Percentiles rank a stretch among this genome's conserved stretches.
Conservation (phyloP, 2,888 invertebrate genomes). For the Acholoe squamosa region DNA sequence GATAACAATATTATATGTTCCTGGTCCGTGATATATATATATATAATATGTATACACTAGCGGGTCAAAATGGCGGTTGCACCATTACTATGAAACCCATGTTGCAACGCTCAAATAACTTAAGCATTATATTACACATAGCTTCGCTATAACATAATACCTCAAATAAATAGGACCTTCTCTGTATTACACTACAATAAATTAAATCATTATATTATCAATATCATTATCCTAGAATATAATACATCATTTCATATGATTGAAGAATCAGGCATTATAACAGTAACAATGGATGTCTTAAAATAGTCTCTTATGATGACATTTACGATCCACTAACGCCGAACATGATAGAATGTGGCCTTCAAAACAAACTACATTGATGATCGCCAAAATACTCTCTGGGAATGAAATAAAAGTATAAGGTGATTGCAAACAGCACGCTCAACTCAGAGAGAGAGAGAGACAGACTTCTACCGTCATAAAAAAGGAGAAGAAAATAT, state of each 20-base stretch:
- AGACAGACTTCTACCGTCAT: conserved; percentile 59
- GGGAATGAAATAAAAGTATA: conserved; percentile 59
- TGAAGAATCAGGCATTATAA: conserved; percentile 61
- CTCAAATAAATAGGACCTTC: conserved; percentile 58
- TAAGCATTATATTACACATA: conserved; percentile 64
- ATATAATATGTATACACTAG: neutral
- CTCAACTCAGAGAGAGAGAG: conserved; percentile 55
- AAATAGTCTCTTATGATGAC: conserved; percentile 55
- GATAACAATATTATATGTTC: conserved; percentile 59
- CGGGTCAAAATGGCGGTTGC: conserved; percentile 44
- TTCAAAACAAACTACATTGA: conserved; percentile 45
- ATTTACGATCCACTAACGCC: conserved; percentile 45
- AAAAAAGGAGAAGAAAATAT: conserved; percentile 47
- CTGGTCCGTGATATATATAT: conserved; percentile 44
- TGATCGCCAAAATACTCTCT: conserved; percentile 63
- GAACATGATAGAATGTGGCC: conserved; percentile 51
- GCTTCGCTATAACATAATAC: conserved; percentile 63
- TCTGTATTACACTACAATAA: conserved; percentile 61
- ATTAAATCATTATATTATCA: conserved; percentile 61
- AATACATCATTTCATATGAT: conserved; percentile 62
- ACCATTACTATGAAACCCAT: neutral
- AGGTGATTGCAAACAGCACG: conserved; percentile 56
- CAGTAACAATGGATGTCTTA: conserved; percentile 60
- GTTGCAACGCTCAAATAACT: conserved; percentile 57
- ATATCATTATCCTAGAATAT: conserved; percentile 63